Evolutionary conservation across 2,113 vertebrate species (phyloP).

Genomic region (Agelaius tricolor): DNA sequence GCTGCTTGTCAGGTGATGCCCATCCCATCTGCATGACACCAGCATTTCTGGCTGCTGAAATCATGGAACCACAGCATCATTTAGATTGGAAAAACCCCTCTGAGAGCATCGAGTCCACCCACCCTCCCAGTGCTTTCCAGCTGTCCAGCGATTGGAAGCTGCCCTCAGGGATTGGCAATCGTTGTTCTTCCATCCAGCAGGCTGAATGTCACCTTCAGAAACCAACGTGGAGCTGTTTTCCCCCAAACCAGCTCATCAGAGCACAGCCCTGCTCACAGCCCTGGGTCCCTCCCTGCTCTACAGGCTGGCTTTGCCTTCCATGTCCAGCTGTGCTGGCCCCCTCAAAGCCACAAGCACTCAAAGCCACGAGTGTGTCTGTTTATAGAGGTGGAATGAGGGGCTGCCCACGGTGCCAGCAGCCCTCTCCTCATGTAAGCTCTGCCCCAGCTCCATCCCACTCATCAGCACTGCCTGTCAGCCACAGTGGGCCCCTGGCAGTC

Average conservation of each 20-base stretch:
- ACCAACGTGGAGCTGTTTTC: neutral
- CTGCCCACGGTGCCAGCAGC: fast-evolving
- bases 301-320: neutral
- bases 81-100: neutral
- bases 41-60: neutral
- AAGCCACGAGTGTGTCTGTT: fast-evolving
- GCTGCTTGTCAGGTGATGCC: neutral
- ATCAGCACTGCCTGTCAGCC: fast-evolving
- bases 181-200: neutral
- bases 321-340: fast-evolving
- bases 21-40: fast-evolving
- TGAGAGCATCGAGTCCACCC: neutral
- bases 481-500: fast-evolving
- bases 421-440: neutral
- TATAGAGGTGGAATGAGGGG: neutral
- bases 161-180: neutral
- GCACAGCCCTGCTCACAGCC: neutral
- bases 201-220: neutral
- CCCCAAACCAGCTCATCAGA: neutral
- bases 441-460: neutral
- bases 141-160: fast-evolving
- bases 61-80: neutral
- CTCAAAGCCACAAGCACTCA: fast-evolving
- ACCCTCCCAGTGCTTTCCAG: neutral
- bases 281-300: neutral